A percentile compares a stretch with the other conserved stretches of the same genome.
Evolutionary conservation across 2,113 vertebrate genomes (phyloP).

Genomic region (Chlorocebus sabaeus): DNA sequence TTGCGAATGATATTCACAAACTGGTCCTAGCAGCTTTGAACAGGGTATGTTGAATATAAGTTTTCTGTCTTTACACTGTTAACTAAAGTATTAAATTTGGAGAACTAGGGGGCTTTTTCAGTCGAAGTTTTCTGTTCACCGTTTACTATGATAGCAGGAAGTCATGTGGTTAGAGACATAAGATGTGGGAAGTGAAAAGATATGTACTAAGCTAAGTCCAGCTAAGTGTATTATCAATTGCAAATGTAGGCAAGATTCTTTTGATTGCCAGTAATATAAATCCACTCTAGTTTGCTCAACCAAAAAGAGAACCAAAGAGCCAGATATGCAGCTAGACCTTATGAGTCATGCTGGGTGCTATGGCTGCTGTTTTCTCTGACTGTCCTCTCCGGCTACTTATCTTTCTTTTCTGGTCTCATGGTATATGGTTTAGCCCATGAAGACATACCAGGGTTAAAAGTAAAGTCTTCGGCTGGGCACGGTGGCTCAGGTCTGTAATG

Average conservation of each 20-base stretch:
- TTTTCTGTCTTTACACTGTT: background rate
- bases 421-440: background rate
- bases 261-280: background rate
- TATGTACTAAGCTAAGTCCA: background rate
- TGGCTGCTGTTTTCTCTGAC: background rate
- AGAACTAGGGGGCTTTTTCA: background rate
- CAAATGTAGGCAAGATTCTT: background rate
- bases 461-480: background rate
- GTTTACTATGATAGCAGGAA: background rate
- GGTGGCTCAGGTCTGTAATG: too few relatives aligned
- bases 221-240: background rate
- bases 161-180: background rate
- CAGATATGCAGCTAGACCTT: background rate
- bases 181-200: background rate
- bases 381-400: background rate
- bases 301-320: background rate
- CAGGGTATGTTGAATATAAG: conserved; percentile 83
- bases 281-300: background rate
- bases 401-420: background rate
- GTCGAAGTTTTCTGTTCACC: background rate
- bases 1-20: conserved; percentile 89
- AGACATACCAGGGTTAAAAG: background rate
- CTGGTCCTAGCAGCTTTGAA: conserved; percentile 92
- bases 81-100: background rate
- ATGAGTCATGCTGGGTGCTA: background rate